These are phyloP conservation scores for Cinclus mexicanus DNA, from an alignment of 2,113 vertebrate genomes.

Conservation along the genomic window DNA sequence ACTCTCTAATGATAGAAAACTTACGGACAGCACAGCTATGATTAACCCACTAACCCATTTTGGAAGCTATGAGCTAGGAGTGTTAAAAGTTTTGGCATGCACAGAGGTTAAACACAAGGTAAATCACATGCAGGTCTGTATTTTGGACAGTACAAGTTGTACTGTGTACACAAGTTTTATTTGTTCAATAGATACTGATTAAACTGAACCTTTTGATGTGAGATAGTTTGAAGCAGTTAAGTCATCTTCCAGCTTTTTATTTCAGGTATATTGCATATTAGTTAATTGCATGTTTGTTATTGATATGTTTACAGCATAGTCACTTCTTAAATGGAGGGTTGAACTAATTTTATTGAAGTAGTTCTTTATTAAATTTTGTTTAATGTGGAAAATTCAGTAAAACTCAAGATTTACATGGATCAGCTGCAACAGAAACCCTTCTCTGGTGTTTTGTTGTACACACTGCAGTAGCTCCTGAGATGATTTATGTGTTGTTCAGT, in stretches of 20 bases:
- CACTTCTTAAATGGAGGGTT: not conserved
- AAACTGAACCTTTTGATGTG: not conserved
- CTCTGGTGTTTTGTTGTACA: not conserved
- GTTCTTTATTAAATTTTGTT: not conserved
- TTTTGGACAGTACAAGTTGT: conserved; percentile 1
- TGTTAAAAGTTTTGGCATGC: not conserved
- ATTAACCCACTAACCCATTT: not conserved
- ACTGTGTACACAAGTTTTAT: conserved; percentile 1
- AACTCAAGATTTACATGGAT: not conserved
- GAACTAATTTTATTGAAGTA: not conserved
- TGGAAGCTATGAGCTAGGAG: not conserved
- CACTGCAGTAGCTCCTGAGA: not conserved
- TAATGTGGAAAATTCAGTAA: not conserved
- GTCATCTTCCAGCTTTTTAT: not conserved
- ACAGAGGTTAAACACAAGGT: not conserved
- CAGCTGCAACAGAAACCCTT: not conserved
- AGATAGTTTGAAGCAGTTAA: not conserved
- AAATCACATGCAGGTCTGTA: not conserved
- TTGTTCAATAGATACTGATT: conserved; percentile 8
- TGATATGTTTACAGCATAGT: not conserved
- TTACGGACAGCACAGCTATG: not conserved
- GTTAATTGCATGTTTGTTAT: not conserved
- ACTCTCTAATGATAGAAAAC: not conserved
- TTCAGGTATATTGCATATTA: not conserved
- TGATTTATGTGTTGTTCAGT: not conserved